Base-by-base conservation (phyloP, 1,140 invertebrate species). In the Caerostris darwini region DNA sequence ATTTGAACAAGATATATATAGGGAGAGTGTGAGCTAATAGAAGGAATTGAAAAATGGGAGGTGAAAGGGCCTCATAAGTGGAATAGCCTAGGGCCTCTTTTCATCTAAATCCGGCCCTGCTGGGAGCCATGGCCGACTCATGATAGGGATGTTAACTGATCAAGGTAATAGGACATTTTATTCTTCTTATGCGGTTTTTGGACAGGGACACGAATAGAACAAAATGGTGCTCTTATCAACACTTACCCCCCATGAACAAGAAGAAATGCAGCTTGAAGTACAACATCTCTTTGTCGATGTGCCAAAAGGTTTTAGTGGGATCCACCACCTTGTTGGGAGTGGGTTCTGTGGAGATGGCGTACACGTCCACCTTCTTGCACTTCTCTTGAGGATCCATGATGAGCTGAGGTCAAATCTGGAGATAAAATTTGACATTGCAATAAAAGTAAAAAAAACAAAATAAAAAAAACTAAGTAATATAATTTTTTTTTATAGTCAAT, bases 251-350 rank as follows among this genome's bases (percentile, higher is more conserved):
- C 4, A 57, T 14, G 17, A 85, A 58, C 8, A 85, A 57, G 7
- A 85, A 85, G 82, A 85, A 58, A 34, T 85, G 82, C 14, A 85
- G 7, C 54, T 85, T 85, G 54, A 57, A 85, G 6, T 7, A 5
- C 19, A 85, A 7, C 82, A 85, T 85, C 8, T 85, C 82, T 85
- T 17, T 85, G 57, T 85, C 57, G 17, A 85, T 85, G 57, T 19
- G 54, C 17, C 54, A 85, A 12, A 85, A 57, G n/a, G 14, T 19
- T n/a, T 58, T 7, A 3, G n/a, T 57, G 54, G 5, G 3, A 3
- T 85, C 17, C 8, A 7, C 17, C 3, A 12, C 53, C 10, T 77
- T 50, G 50, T 77, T 34, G 7, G 10, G 3, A 10, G 0, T 10
- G 19, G 8, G 10, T 10, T 77, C 71, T 5, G 71, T 8, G 12